Base-by-base conservation (phyloP, 2,888 invertebrate species). In the Torymus tubicola region DNA sequence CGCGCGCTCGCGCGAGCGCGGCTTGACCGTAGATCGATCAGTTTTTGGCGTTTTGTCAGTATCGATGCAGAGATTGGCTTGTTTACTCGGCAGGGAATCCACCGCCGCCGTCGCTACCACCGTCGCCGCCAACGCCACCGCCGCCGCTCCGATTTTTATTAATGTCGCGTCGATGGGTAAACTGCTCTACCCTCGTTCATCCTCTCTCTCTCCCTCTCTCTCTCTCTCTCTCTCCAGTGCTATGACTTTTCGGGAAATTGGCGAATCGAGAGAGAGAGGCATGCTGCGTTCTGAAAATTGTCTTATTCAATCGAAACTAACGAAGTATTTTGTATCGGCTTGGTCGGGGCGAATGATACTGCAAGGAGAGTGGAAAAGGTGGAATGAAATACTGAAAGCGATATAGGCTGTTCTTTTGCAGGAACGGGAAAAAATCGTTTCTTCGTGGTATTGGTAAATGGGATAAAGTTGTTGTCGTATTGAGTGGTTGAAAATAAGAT, bases 1-100 rank as follows among this genome's bases (percentile, higher is more conserved):
- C 69, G 53, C 21, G 42, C 64, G 3, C 31, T 13, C 57, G 18
- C 31, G 18, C 69, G 53, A n/a, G 42, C 64, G 3, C 31, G 31
- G 31, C 31, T 31, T 52, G 61, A 31, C 65, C 65, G 21, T 21
- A 72, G 74, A 74, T 82, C 76, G 73, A 73, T 80, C 77, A 67
- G 74, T 80, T 80, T 82, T 80, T 77, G 77, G 70, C 74, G 58
- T 73, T 80, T 74, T 60, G 65, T 61, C 65, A 70, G 64, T 71
- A 68, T 69, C 64, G 75, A 71, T 50, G 53, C 68, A 63, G 63
- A 77, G 60, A 82, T 79, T 79, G 79, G 69, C 69, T 79, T 77
- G 82, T 82, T 79, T 79, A 65, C 69, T 78, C 72, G 63, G n/a
- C 71, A 31, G 18, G 12, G 68, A 24, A 53, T n/a, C 53, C 58